Base-by-base conservation (phyloP, 2,888 invertebrate species). In the Lathronympha strigana region DNA sequence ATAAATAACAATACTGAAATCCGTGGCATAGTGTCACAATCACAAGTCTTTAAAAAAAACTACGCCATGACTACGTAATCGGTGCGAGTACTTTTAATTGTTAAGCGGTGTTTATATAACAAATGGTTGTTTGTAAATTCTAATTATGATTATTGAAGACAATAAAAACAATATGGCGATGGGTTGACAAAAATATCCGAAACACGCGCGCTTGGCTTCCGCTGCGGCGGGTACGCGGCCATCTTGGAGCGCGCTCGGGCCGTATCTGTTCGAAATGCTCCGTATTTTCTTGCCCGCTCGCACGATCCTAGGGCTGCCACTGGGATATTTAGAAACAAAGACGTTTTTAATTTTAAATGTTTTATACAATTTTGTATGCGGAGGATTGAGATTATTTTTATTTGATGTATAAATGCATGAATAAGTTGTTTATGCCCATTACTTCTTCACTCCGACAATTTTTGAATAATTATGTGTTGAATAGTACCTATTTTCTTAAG, bases 151-250 rank as follows among this genome's bases (percentile, higher is more conserved):
- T 73, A 77, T 75, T 68, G 75, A 76, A 74, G 74, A 82, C 78
- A 83, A 82, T 81, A 82, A 87, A 53, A 82, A 82, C 88, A 89
- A 89, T 87, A 89, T 88, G 89, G 89, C 90, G 87, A 78, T 75
- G 31, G 43, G 21, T 86, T 86, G 82, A 83, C 81, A 82, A 84
- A 84, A 85, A 84, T 84, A 84, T 84, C 83, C 84, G 84, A 57
- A 57, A 57, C 31, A 57, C 83, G 80, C 79, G 79, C 79, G 79
- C 76, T 72, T 69, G 66, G 71, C 70, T 73, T 69, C 69, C 76
- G 73, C 70, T 72, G 72, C 75, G 77, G 74, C 74, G 75, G 73
- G 71, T 73, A 80, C 82, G 73, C 89, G 78, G 81, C 88, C 89
- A 80, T 80, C 75, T 78, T 84, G 79, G 76, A 70, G 71, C 83